A percentile compares a stretch with the other conserved stretches of the same genome.
Evolutionary conservation across 2,888 invertebrate genomes (phyloP).

Genomic region (Baccha elongata): DNA sequence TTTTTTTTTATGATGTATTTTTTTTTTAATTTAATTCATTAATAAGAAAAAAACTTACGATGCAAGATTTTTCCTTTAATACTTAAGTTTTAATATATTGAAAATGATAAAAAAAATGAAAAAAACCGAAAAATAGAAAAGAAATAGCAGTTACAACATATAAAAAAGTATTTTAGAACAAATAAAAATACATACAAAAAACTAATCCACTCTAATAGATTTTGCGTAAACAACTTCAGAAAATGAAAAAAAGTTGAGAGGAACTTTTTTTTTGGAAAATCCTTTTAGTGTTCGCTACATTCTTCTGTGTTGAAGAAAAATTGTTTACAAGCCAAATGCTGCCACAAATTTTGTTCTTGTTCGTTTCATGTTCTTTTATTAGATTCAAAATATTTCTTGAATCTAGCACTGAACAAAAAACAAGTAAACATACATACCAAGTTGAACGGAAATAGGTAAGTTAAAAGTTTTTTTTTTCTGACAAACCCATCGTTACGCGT

Average conservation of each 20-base stretch:
- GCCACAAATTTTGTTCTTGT: conserved; percentile 54
- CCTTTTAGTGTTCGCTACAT: conserved; percentile 49
- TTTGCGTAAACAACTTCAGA: conserved; percentile 53
- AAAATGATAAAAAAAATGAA: conserved; percentile 72
- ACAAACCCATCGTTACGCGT: not conserved
- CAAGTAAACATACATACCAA: conserved; percentile 17
- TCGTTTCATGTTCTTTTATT: conserved; percentile 12
- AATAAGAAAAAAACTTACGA: conserved; percentile 77
- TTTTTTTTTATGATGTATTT: conserved; percentile 82
- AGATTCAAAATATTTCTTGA: conserved; percentile 5
- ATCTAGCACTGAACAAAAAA: conserved; percentile 46
- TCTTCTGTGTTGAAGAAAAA: conserved; percentile 38
- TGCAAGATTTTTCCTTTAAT: conserved; percentile 77
- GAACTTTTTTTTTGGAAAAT: conserved; percentile 41
- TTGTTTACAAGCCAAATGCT: conserved; percentile 53
- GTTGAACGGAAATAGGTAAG: conserved; percentile 65
- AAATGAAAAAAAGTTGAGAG: conserved; percentile 31
- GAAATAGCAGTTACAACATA: conserved; percentile 69
- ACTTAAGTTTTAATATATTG: conserved; percentile 77
- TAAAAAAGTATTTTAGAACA: conserved; percentile 70
- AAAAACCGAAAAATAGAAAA: conserved; percentile 74
- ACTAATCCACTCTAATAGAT: conserved; percentile 60
- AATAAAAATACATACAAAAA: conserved; percentile 69
- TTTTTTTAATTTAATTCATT: conserved; percentile 79
- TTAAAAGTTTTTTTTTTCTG: conserved; percentile 34